Conservation (phyloP, 2,113 vertebrate genomes). For the Xiphophorus maculatus region DNA sequence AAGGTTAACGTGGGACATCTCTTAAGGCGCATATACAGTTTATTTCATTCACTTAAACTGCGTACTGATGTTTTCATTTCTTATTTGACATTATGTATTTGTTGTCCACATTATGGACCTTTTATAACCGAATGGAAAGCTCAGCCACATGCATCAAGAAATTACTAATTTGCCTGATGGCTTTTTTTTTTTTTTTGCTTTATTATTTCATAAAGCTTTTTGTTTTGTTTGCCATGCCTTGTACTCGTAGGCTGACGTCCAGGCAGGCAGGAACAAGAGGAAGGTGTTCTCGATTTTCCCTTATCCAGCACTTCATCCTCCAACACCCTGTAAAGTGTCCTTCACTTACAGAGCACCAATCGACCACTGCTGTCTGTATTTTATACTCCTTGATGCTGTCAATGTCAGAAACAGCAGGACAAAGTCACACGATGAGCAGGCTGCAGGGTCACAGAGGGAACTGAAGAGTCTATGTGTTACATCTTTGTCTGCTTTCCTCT, state of each 20-base stretch:
- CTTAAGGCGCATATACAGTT: too few species aligned
- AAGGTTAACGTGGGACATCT: too few species aligned
- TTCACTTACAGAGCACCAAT: slow-evolving; percentile 47
- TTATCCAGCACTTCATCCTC: slow-evolving; percentile 64
- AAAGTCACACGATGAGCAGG: slow-evolving; percentile 12
- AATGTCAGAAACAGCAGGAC: slow-evolving; percentile 54
- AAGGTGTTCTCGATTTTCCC: slow-evolving; percentile 69
- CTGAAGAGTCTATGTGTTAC: not conserved
- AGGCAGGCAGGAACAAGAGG: slow-evolving; percentile 1
- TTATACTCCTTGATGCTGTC: not conserved
- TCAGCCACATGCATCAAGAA: too few species aligned
- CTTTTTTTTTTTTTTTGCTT: too few species aligned
- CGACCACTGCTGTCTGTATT: slow-evolving; percentile 47
- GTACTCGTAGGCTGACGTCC: slow-evolving; percentile 5
- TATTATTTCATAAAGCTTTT: too few species aligned
- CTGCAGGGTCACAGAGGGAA: not conserved
- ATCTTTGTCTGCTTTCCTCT: not conserved
- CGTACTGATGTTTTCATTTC: too few species aligned
- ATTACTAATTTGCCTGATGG: too few species aligned
- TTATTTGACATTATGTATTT: too few species aligned
- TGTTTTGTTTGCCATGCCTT: not conserved
- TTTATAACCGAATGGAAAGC: too few species aligned
- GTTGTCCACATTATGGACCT: too few species aligned
- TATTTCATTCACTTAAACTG: too few species aligned
- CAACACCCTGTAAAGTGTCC: slow-evolving; percentile 51